Evolutionary conservation across 1,140 invertebrate species (phyloP).

Genomic region (Danaus plexippus): DNA sequence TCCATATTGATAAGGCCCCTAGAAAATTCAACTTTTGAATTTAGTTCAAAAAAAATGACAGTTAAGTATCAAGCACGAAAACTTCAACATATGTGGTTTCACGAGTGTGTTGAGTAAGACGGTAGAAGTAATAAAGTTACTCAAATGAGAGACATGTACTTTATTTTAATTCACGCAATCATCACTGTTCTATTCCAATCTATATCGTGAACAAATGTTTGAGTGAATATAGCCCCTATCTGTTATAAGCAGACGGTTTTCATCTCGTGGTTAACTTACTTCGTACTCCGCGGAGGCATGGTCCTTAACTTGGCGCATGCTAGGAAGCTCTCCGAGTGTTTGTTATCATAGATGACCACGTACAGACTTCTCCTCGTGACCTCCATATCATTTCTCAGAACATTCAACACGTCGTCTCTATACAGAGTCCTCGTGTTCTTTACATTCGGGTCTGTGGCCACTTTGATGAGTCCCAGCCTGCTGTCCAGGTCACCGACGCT

Average conservation of each 20-base stretch:
- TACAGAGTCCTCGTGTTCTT: slow-evolving; percentile 74
- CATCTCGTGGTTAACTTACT: slow-evolving; percentile 71
- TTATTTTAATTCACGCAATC: too few species aligned
- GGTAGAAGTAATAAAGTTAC: neutral
- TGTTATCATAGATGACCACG: slow-evolving; percentile 87
- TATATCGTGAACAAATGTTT: too few species aligned
- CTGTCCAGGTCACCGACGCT: slow-evolving; percentile 86
- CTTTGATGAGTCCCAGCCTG: slow-evolving; percentile 82
- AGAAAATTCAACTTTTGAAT: slow-evolving; percentile 24
- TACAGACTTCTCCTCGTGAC: slow-evolving; percentile 84
- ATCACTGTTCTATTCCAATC: too few species aligned
- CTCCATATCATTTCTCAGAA: slow-evolving; percentile 78
- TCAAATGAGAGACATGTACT: too few species aligned
- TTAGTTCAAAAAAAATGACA: too few species aligned
- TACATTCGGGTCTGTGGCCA: slow-evolving; percentile 74
- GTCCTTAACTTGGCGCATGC: slow-evolving; percentile 87
- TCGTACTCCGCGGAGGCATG: slow-evolving; percentile 75
- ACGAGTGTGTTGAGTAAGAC: neutral
- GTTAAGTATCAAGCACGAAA: too few species aligned
- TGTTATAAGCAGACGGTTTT: too few species aligned
- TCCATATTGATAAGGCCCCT: slow-evolving; percentile 83
- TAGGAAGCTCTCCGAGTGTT: slow-evolving; percentile 83
- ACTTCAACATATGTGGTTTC: too few species aligned
- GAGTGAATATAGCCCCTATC: too few species aligned
- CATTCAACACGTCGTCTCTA: slow-evolving; percentile 76